These are phyloP conservation scores for Plotosus lineatus DNA, from an alignment of 2,113 vertebrate genomes.

Conservation along the genomic window DNA sequence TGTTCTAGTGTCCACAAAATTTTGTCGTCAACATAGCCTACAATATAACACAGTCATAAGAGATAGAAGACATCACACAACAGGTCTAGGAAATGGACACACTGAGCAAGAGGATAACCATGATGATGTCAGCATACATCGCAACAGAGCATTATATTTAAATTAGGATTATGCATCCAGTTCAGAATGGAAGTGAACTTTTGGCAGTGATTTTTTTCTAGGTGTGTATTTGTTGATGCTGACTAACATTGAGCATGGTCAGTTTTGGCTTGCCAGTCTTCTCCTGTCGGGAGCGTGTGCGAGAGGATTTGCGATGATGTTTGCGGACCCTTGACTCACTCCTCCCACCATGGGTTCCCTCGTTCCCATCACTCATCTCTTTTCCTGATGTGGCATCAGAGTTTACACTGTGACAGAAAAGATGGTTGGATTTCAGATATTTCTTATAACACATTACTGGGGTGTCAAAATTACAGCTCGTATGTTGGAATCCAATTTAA, in stretches of 20 bases:
- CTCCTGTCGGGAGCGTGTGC: conserved; percentile 88
- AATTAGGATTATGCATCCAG: neutral
- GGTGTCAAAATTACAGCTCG: neutral
- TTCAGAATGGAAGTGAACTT: neutral
- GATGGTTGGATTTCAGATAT: neutral
- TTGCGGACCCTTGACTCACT: conserved; percentile 86
- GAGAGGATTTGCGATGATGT: conserved; percentile 88
- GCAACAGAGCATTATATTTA: neutral
- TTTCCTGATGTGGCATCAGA: conserved; percentile 87
- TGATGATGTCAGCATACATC: neutral
- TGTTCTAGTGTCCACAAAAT: too few species aligned
- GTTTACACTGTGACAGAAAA: conserved; percentile 66
- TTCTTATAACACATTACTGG: neutral
- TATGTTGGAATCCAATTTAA: too few species aligned
- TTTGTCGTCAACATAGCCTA: too few species aligned
- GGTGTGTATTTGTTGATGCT: neutral
- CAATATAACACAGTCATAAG: too few species aligned
- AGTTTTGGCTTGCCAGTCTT: conserved; percentile 89
- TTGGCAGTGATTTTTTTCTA: neutral
- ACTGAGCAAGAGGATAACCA: neutral
- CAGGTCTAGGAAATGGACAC: too few species aligned
- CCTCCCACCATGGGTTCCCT: conserved; percentile 80
- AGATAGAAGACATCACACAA: too few species aligned
- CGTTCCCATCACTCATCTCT: conserved; percentile 91
- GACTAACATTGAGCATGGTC: conserved; percentile 87